phyloP scores from a whole-genome alignment of 2,888 invertebrate species.

The Seira ritae region DNA sequence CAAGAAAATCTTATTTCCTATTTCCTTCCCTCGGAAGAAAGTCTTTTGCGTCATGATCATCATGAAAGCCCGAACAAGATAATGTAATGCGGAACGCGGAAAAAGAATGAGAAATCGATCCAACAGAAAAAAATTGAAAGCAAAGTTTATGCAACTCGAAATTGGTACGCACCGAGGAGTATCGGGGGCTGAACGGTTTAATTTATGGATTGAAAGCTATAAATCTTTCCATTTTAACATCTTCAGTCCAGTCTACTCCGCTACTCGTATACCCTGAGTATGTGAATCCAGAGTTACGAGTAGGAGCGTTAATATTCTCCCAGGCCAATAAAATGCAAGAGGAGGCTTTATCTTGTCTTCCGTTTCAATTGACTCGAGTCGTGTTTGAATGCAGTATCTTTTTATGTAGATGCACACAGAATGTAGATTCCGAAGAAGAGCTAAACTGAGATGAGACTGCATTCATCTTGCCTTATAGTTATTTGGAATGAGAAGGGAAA shows the following conservation, averaged over 20 bases:
- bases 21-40: too few relatives aligned
- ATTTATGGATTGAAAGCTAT: conserved; percentile 42
- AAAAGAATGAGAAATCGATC: neutral
- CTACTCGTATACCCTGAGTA: neutral
- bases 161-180: neutral
- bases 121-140: neutral
- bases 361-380: neutral
- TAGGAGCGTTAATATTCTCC: neutral
- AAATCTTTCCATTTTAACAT: conserved; percentile 33
- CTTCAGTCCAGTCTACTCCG: neutral
- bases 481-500: too few relatives aligned
- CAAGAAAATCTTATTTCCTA: neutral
- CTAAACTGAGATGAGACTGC: too few relatives aligned
- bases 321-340: neutral
- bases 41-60: too few relatives aligned
- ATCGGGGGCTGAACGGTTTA: neutral
- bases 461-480: too few relatives aligned
- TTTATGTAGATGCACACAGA: too few relatives aligned
- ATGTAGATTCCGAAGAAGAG: too few relatives aligned
- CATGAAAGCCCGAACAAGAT: neutral
- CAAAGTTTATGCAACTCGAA: neutral
- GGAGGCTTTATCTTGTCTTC: neutral
- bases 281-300: neutral
- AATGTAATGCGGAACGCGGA: neutral
- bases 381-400: too few relatives aligned